Evolutionary conservation across 2,888 invertebrate genomes (phyloP).

Genomic region (Nephrocerus scutellatus): DNA sequence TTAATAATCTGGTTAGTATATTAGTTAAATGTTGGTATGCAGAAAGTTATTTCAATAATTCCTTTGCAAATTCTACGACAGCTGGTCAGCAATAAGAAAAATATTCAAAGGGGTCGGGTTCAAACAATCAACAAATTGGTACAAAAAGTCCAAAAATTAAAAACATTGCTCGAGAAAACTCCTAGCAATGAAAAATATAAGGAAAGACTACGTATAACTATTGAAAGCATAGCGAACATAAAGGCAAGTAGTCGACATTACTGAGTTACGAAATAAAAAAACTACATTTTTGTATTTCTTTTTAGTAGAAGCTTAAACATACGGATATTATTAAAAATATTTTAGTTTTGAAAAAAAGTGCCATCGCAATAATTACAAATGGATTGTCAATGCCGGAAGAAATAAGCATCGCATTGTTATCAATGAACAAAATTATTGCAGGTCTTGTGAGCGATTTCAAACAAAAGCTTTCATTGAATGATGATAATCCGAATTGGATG

Average conservation of each 20-base stretch:
- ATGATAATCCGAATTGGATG: constrained; percentile 30
- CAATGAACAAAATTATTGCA: constrained; percentile 35
- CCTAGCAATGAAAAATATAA: constrained; percentile 32
- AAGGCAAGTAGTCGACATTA: constrained; percentile 25
- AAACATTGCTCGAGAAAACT: constrained; percentile 30
- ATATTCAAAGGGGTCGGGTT: constrained; percentile 34
- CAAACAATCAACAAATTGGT: constrained; percentile 40
- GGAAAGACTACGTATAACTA: constrained; percentile 30
- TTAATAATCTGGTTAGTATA: constrained; percentile 41
- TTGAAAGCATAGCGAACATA: constrained; percentile 29
- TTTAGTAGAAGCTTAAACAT: constrained; percentile 30
- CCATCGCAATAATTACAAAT: constrained; percentile 33
- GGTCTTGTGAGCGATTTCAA: constrained; percentile 27
- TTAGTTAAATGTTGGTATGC: background rate
- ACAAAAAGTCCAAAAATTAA: constrained; percentile 40
- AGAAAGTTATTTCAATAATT: background rate
- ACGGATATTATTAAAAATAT: constrained; percentile 33
- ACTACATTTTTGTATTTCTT: background rate
- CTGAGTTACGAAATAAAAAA: too few relatives aligned
- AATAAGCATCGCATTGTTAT: constrained; percentile 35
- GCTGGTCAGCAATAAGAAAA: constrained; percentile 40
- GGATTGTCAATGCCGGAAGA: constrained; percentile 36
- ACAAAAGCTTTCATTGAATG: constrained; percentile 26
- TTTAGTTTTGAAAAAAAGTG: constrained; percentile 32
- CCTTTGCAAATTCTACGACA: constrained; percentile 13